Percentiles rank a stretch among this genome's conserved stretches.
phyloP scores from a whole-genome alignment of 2,113 vertebrate species.

The Vulpes vulpes region DNA sequence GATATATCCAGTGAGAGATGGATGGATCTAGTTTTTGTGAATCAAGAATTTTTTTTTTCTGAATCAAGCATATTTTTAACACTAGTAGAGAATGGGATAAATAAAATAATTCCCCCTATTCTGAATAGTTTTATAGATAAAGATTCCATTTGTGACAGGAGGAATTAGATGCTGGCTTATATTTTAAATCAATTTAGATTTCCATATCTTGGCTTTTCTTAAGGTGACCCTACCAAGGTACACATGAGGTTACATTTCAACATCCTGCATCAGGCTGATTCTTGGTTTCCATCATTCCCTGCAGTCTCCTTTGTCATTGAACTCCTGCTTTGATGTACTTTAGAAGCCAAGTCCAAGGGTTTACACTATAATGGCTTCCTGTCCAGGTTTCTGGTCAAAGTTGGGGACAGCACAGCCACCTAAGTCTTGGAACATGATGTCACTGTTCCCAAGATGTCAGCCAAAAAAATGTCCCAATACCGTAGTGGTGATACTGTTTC shows the following conservation, averaged over 20 bases:
- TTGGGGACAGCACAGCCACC: neutral
- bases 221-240: neutral
- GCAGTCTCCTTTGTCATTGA: neutral
- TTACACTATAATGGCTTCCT: neutral
- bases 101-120: neutral
- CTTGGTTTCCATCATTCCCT: neutral
- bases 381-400: neutral
- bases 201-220: neutral
- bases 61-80: neutral
- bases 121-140: conserved; percentile 9
- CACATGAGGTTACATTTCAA: neutral
- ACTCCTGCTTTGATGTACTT: neutral
- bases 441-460: neutral
- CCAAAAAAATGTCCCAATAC: neutral
- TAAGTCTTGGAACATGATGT: accelerated
- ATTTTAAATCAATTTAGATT: conserved; percentile 17
- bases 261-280: neutral
- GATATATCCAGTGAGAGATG: neutral
- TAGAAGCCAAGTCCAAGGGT: neutral
- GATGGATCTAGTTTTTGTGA: neutral
- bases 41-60: neutral
- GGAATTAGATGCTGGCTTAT: neutral
- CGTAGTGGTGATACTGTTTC: neutral
- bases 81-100: neutral
- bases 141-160: neutral